These are phyloP conservation scores for Meloidogyne floridensis DNA, from an alignment of 1,140 invertebrate species.

Conservation along the genomic window DNA sequence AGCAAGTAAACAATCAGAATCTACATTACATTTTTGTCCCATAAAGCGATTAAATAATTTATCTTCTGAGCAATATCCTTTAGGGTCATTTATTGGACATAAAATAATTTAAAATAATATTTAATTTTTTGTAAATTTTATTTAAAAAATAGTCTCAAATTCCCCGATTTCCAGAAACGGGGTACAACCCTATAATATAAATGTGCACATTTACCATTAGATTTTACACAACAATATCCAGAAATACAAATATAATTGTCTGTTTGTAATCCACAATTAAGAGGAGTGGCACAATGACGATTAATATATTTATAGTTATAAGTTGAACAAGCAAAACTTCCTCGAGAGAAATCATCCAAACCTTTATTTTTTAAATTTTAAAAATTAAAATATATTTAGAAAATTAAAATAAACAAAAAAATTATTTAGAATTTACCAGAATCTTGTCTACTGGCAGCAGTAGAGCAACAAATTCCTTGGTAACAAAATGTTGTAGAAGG, in stretches of 20 bases:
- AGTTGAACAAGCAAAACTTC: not conserved
- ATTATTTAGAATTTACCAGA: not conserved
- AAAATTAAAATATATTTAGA: not conserved
- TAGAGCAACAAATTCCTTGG: not conserved
- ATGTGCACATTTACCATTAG: too few relatives aligned
- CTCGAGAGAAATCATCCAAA: not conserved
- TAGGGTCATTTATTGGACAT: not conserved
- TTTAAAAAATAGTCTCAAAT: too few relatives aligned
- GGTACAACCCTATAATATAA: too few relatives aligned
- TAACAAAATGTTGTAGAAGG: not conserved
- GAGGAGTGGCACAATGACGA: not conserved
- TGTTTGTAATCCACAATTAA: conserved; percentile 3
- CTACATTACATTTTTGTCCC: conserved; percentile 1
- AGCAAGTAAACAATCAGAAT: conserved; percentile 1
- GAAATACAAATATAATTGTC: not conserved
- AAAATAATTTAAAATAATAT: too few relatives aligned
- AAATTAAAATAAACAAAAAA: not conserved
- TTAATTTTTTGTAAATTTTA: too few relatives aligned
- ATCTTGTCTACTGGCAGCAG: not conserved
- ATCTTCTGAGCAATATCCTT: not conserved
- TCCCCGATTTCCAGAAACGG: too few relatives aligned
- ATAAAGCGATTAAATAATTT: not conserved
- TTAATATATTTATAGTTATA: not conserved
- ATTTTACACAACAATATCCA: conserved; percentile 3
- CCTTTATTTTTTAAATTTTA: not conserved